Evolutionary conservation across 2,888 invertebrate species (phyloP).

Genomic region (Drepanosiphum platanoidis): DNA sequence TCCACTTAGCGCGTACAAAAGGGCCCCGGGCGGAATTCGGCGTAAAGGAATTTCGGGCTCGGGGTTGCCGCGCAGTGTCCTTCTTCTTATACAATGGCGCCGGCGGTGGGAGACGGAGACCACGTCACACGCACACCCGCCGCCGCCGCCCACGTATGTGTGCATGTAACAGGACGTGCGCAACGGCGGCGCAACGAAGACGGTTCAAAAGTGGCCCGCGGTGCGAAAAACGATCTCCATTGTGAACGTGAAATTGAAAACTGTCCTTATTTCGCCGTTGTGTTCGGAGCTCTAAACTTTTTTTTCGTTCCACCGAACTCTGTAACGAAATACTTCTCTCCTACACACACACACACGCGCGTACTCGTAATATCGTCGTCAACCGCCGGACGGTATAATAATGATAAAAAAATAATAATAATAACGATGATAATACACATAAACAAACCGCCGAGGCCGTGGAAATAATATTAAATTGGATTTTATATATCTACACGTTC

Average conservation of each 20-base stretch:
- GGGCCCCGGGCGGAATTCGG: conserved; percentile 32
- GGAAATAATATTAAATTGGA: conserved; percentile 48
- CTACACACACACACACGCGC: not conserved
- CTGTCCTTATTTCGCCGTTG: conserved; percentile 3
- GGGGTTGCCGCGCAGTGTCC: not conserved
- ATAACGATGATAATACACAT: not conserved
- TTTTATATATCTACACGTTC: not conserved
- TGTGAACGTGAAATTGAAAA: conserved; percentile 59
- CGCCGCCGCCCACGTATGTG: not conserved
- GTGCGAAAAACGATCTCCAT: conserved; percentile 60
- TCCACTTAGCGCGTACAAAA: conserved; percentile 57
- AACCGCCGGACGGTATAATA: conserved; percentile 23
- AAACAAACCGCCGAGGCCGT: not conserved
- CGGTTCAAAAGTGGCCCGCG: conserved; percentile 44
- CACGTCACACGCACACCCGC: not conserved
- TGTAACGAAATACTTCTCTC: not conserved
- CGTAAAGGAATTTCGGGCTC: conserved; percentile 23
- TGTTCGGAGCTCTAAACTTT: conserved; percentile 33
- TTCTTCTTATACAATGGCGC: conserved; percentile 14
- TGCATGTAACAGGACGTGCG: not conserved
- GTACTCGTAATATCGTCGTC: not conserved
- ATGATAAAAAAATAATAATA: conserved; percentile 18
- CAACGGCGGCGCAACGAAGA: not conserved
- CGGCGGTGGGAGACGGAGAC: not conserved
- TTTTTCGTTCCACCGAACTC: conserved; percentile 1